Evolutionary conservation across 2,888 invertebrate genomes (phyloP).

Genomic region (Lingula anatina): DNA sequence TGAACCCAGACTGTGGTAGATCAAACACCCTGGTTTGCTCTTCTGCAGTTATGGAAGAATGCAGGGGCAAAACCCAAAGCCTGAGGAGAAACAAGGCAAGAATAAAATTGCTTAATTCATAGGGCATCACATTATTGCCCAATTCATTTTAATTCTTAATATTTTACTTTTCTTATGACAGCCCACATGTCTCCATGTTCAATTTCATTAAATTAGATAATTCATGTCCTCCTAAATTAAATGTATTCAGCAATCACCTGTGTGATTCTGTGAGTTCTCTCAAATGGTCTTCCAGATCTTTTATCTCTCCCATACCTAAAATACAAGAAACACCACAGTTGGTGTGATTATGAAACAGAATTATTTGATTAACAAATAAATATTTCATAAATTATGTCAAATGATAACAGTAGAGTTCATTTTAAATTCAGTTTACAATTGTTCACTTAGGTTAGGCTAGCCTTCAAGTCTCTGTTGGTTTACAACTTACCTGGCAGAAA

Average conservation of each 20-base stretch:
- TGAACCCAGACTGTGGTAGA: constrained; percentile 60
- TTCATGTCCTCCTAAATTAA: too few relatives aligned
- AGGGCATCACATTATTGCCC: too few relatives aligned
- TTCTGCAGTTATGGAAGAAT: constrained; percentile 71
- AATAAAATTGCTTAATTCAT: too few relatives aligned
- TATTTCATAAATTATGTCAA: too few relatives aligned
- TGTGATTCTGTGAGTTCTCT: constrained; percentile 13
- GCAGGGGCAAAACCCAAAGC: constrained; percentile 48
- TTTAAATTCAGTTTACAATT: background rate
- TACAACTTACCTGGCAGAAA: constrained; percentile 69
- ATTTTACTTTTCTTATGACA: too few relatives aligned
- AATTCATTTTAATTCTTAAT: too few relatives aligned
- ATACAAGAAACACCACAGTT: background rate
- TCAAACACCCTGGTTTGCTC: constrained; percentile 67
- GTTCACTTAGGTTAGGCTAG: background rate
- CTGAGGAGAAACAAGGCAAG: constrained; percentile 16
- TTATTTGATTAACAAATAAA: too few relatives aligned
- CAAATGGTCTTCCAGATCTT: constrained; percentile 19
- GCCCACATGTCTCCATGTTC: too few relatives aligned
- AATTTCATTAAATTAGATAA: too few relatives aligned
- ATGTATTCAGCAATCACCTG: too few relatives aligned
- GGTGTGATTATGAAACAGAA: too few relatives aligned
- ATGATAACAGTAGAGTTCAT: background rate
- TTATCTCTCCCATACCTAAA: constrained; percentile 28
- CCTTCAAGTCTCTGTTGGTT: background rate